Evolutionary conservation across 1,140 invertebrate genomes (phyloP), one percentile per base, ranked within the genome.

Genomic region (Dryas iulia): DNA sequence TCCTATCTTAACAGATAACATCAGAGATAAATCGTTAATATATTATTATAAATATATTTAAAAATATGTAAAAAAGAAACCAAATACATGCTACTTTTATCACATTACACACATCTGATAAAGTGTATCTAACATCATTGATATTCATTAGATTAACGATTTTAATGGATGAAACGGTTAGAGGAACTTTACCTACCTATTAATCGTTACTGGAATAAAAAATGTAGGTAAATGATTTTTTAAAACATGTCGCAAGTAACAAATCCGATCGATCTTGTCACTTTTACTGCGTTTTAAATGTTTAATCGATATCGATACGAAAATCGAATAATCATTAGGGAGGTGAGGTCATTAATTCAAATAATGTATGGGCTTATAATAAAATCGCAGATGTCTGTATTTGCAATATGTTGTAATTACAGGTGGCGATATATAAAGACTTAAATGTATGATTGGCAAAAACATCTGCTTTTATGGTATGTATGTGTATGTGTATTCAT

Each of bases 371-470:
- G 14, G 18, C 14, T 10, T 21, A 57, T 61, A 61, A 61, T 61
- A 68, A 56, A 61, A 68, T 68, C 59, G 66, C 66, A 68, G 66
- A 68, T 68, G 66, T 39, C 21, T 60, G 47, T 47, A 67, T 35
- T 61, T 35, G 66, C 66, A 68, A 61, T 57, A 33, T 24, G 23
- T 68, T 66, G 53, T 58, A 66, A 58, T 59, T 66, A 64, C 62
- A 64, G 57, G 57, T 61, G 52, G 11, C 59, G 26, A 60, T 7
- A 3, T 60, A 35, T 33, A 31, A 21, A 47, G 39, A 18, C 12
- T 30, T 28, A 33, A 53, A 58, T 66, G 10, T 39, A 61, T 39
- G 30, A 59, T 68, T 67, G 56, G 57, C 58, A 21, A 67, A 59
- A 68, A 68, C 66, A 68, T 61, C 66, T 68, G 66, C 66, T 61